Evolutionary conservation across 2,797 vertebrate species (phyloP).

Genomic region (Acrossocheilus fasciatus): DNA sequence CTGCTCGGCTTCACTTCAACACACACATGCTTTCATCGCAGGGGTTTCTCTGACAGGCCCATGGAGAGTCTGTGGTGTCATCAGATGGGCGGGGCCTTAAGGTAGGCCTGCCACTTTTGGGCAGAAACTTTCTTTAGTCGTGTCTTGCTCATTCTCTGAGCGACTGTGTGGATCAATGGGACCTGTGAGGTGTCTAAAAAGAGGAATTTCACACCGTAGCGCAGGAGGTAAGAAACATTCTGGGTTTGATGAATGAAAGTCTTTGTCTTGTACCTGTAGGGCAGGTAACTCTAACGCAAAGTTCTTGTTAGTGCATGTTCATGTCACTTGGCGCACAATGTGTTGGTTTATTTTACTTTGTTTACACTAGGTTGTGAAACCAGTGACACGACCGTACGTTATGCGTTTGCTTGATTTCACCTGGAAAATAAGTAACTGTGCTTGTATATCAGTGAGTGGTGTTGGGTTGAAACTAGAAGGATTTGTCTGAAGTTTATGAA

Average conservation of each 20-base stretch:
- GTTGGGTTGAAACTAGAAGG: background rate
- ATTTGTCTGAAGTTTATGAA: background rate
- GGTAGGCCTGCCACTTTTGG: slow-evolving; percentile 64
- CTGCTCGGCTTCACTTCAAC: slow-evolving; percentile 43
- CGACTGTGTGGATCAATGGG: slow-evolving; percentile 63
- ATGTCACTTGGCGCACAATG: background rate
- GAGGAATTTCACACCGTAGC: slow-evolving; percentile 53
- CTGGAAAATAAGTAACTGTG: background rate
- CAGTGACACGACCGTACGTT: background rate
- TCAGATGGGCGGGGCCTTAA: slow-evolving; percentile 72
- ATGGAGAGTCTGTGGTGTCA: slow-evolving; percentile 72
- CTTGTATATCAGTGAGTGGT: background rate
- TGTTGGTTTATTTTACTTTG: slow-evolving; percentile 15
- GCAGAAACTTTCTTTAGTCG: slow-evolving; percentile 42
- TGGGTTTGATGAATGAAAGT: slow-evolving; percentile 63
- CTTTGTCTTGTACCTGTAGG: slow-evolving; percentile 41
- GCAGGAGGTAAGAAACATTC: slow-evolving; percentile 73
- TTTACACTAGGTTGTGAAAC: slow-evolving; percentile 9
- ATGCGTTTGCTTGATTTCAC: background rate
- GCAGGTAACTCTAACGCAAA: slow-evolving; percentile 27
- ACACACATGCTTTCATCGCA: slow-evolving; percentile 9
- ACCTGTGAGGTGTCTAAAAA: slow-evolving; percentile 68
- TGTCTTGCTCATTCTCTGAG: slow-evolving; percentile 31
- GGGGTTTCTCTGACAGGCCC: slow-evolving; percentile 59
- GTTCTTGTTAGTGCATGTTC: slow-evolving; percentile 28